Evolutionary conservation across 2,797 vertebrate species (phyloP), one percentile per base, ranked within the genome.

Genomic region (Acridotheres tristis): DNA sequence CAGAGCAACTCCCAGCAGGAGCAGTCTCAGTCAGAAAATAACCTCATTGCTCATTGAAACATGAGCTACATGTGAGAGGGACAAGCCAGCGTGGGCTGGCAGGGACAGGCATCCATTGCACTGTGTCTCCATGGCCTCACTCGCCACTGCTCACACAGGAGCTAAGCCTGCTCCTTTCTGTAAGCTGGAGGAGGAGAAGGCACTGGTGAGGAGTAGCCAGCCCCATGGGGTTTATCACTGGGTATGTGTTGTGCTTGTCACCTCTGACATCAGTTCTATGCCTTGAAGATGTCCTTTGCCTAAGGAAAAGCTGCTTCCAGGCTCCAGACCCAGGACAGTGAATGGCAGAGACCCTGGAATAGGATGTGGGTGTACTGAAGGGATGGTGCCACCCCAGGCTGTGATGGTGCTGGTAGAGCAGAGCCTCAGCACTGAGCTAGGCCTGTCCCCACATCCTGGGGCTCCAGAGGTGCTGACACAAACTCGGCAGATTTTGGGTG

Each of bases 261-360:
- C 65, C 66, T 94, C 82, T 50, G 80, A 68, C 58, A 72, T n/a
- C 75, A 85, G 57, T 58, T 40, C 34, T n/a, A 1, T 43, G 53
- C 57, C 54, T 80, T 58, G 62, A 85, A 91, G 79, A 55, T 62
- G 36, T 75, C 43, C 29, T 48, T 91, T 54, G 23, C 54, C 62
- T 34, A 61, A 71, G 42, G 72, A 85, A 76, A 77, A 89, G 65
- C 30, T 27, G 13, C n/a, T 67, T 38, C 26, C 4, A 30, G 42
- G 66, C 30, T 83, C 17, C 22, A 7, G n/a, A 43, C 8, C 6
- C 16, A 9, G n/a, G 27, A 11, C 3, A 19, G 38, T 13, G 76
- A 83, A 26, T 0, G 11, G n/a, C 66, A 61, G 34, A 0, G 0
- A 20, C 18, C 50, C 43, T 3, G 13, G 29, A 2, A 1, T 2